A percentile compares a stretch with the other conserved stretches of the same genome.
These are phyloP conservation scores for Agrochola lota DNA, from an alignment of 2,888 invertebrate species.

Conservation along the genomic window DNA sequence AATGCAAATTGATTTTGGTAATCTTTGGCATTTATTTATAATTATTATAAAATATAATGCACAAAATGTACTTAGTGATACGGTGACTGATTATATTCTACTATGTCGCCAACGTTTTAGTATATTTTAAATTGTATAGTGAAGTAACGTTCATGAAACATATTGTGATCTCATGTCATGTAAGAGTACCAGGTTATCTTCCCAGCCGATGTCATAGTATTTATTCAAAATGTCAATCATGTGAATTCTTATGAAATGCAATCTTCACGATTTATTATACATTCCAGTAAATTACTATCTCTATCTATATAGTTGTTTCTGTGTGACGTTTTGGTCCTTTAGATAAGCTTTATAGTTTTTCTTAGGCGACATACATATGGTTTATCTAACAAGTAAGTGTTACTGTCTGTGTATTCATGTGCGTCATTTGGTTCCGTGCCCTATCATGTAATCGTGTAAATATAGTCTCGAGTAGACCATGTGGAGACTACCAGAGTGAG, in stretches of 20 bases:
- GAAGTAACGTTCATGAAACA: slow-evolving; percentile 80
- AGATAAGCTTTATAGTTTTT: slow-evolving; percentile 85
- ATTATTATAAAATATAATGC: slow-evolving; percentile 79
- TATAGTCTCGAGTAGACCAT: slow-evolving; percentile 79
- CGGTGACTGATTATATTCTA: slow-evolving; percentile 75
- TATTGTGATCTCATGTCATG: slow-evolving; percentile 87
- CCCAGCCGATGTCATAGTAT: slow-evolving; percentile 75
- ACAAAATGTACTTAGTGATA: slow-evolving; percentile 89
- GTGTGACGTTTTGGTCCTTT: slow-evolving; percentile 84
- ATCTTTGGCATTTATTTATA: slow-evolving; percentile 85
- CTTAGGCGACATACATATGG: slow-evolving; percentile 82
- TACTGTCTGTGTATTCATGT: slow-evolving; percentile 80
- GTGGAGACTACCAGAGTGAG: slow-evolving; percentile 74
- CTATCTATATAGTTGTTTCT: slow-evolving; percentile 80
- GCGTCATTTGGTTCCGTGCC: slow-evolving; percentile 81
- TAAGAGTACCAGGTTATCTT: slow-evolving; percentile 78
- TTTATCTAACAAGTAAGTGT: slow-evolving; percentile 79
- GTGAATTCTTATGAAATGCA: slow-evolving; percentile 78
- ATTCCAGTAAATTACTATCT: slow-evolving; percentile 84
- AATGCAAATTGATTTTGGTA: slow-evolving; percentile 81
- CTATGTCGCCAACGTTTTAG: slow-evolving; percentile 77
- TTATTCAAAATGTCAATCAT: slow-evolving; percentile 73
- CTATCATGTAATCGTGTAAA: slow-evolving; percentile 81
- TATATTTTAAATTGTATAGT: slow-evolving; percentile 77
- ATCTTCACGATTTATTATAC: slow-evolving; percentile 80